A percentile compares a stretch with the other conserved stretches of the same genome.
These are phyloP conservation scores for Sciurus niger DNA, from an alignment of 2,113 vertebrate species.

Conservation along the genomic window DNA sequence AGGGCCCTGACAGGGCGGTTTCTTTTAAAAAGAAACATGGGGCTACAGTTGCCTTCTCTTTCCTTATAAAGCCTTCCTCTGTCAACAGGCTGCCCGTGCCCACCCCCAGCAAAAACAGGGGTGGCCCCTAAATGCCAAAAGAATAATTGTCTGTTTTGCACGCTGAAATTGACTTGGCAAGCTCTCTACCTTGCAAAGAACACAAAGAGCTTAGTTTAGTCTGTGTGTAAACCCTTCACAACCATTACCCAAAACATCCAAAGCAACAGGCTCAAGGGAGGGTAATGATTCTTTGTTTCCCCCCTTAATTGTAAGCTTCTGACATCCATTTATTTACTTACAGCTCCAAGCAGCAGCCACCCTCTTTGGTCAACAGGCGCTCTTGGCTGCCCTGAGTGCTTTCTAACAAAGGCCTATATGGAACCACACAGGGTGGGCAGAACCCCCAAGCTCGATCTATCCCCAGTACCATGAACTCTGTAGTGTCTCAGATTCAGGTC, in stretches of 20 bases:
- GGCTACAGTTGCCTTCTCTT: constrained; percentile 40
- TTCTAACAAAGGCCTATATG: constrained; percentile 66
- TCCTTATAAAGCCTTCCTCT: constrained; percentile 76
- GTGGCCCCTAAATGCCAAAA: constrained; percentile 72
- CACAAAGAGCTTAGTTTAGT: constrained; percentile 82
- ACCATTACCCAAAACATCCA: constrained; percentile 79
- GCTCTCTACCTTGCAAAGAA: constrained; percentile 69
- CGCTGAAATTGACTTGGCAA: constrained; percentile 81
- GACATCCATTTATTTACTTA: constrained; percentile 79
- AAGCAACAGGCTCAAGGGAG: constrained; percentile 70
- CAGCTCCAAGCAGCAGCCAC: constrained; percentile 64
- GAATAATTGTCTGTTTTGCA: constrained; percentile 77
- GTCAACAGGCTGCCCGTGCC: not conserved
- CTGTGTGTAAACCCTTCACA: constrained; percentile 74
- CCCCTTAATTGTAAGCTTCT: constrained; percentile 67
- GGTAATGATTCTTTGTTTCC: constrained; percentile 67
- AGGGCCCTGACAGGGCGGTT: not conserved
- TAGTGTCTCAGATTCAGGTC: not conserved
- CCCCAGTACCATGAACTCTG: not conserved
- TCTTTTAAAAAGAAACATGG: constrained; percentile 30
- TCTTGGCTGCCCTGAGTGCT: not conserved
- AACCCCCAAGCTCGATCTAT: not conserved
- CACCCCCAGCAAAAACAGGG: constrained; percentile 60
- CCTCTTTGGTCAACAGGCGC: constrained; percentile 45
- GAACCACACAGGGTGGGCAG: constrained; percentile 42